Percentiles rank a stretch among this genome's conserved stretches.
Conservation (phyloP, 2,888 invertebrate genomes). For the Troides aeacus region DNA sequence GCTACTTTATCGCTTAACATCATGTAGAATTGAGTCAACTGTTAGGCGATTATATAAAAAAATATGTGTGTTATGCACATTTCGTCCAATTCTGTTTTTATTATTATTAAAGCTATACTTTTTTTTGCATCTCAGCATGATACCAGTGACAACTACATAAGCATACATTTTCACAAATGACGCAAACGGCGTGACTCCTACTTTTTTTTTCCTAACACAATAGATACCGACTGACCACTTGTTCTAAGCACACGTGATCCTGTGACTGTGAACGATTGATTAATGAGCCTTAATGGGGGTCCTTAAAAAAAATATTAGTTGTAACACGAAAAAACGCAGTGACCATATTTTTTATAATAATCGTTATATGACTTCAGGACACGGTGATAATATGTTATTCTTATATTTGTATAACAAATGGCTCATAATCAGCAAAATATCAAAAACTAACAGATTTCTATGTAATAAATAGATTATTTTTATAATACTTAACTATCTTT, state of each 20-base stretch:
- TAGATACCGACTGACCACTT: slow-evolving; percentile 31
- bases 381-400: neutral
- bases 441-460: neutral
- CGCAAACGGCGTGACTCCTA: slow-evolving; percentile 24
- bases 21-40: too few species aligned
- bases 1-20: too few species aligned
- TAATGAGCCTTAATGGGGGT: slow-evolving; percentile 46
- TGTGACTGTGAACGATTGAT: slow-evolving; percentile 39
- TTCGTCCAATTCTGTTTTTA: neutral
- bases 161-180: neutral
- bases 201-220: slow-evolving; percentile 16
- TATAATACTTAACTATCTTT: too few species aligned
- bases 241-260: slow-evolving; percentile 34
- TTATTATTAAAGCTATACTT: neutral
- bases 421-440: neutral
- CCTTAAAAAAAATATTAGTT: slow-evolving; percentile 31
- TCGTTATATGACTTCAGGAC: neutral
- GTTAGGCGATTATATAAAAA: too few species aligned
- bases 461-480: neutral
- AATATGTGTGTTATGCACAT: neutral
- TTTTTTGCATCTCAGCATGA: neutral
- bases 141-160: neutral
- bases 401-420: neutral
- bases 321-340: slow-evolving; percentile 8
- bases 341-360: slow-evolving; percentile 2